phyloP scores from a whole-genome alignment of 2,888 invertebrate species.

The Callosobruchus maculatus region DNA sequence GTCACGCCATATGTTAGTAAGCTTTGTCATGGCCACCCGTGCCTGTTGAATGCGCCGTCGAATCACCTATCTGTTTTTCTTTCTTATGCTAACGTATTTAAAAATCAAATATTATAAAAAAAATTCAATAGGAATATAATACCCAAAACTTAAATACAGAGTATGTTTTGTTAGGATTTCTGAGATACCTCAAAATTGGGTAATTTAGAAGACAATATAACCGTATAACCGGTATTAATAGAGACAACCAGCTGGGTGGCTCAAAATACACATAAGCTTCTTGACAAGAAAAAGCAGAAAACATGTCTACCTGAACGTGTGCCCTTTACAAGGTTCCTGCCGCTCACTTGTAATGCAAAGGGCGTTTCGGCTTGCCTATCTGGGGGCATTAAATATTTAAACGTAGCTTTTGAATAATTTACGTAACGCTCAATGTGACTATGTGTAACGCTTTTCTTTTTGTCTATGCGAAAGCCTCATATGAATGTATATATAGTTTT shows the following conservation, averaged over 20 bases:
- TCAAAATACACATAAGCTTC: neutral
- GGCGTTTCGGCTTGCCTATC: constrained; percentile 17
- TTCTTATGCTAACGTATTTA: too few species aligned
- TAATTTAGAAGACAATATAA: too few species aligned
- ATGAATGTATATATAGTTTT: neutral
- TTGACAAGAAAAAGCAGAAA: neutral
- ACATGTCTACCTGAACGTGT: neutral
- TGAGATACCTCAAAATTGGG: too few species aligned
- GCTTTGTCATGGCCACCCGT: too few species aligned
- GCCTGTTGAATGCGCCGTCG: too few species aligned
- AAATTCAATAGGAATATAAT: too few species aligned
- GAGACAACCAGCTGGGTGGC: neutral
- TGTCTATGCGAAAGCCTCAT: neutral
- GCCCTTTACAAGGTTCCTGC: neutral
- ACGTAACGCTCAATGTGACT: neutral
- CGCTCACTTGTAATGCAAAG: constrained; percentile 12
- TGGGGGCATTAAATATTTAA: constrained; percentile 17
- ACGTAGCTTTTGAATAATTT: constrained; percentile 9
- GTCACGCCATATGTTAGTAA: too few species aligned
- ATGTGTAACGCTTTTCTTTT: neutral
- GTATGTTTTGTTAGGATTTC: too few species aligned
- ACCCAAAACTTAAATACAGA: too few species aligned
- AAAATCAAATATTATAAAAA: too few species aligned
- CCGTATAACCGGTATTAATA: too few species aligned
- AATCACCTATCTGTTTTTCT: too few species aligned